Base-by-base conservation (phyloP, 2,113 vertebrate species). In the Thermophis baileyi region DNA sequence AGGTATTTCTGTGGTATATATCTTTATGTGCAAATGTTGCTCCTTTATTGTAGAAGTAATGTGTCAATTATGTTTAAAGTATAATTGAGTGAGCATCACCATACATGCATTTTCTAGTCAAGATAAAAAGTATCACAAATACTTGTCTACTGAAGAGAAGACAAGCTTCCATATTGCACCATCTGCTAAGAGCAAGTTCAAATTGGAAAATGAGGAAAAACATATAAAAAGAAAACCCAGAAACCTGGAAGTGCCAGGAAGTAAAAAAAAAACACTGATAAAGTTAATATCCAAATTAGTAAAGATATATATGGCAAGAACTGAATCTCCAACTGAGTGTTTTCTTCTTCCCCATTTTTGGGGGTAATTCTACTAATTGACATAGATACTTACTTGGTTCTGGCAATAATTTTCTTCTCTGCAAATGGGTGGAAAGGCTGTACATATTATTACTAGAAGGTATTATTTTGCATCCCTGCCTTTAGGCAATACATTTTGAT, bases 141-240 rank as follows among this genome's bases (percentile, higher is more conserved):
- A 12, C 95, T 35, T 94, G 91, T 85, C 96, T 97, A 97, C 96
- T 95, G 96, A 97, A 96, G 93, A 96, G 94, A 97, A 97, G 96
- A 94, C 94, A 96, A 96, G 95, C 91, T 95, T 94, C 92, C 93
- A 92, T 96, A 94, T 94, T 95, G 91, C 81, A 96, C 92, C 93
- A 96, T 98, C 96, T 97, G 96, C 93, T 96, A 94, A 94, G 96
- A 97, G 96, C 94, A 95, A 97, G 93, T 96, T 90, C 97, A 97
- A 97, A 98, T 96, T 96, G 95, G 95, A 98, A 98, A 97, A 93
- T 47, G 97, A 95, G 96, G 96, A 89, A 87, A 85, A 22, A 93
- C 88, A 44, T 44, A 85, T 51, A 85, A 44, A 88, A 87, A 91
- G 87, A 63, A 92, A 96, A 93, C 25, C 25, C 89, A 95, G 91